Base-by-base conservation (phyloP, 1,140 invertebrate genomes). In the Colletes latitarsis region DNA sequence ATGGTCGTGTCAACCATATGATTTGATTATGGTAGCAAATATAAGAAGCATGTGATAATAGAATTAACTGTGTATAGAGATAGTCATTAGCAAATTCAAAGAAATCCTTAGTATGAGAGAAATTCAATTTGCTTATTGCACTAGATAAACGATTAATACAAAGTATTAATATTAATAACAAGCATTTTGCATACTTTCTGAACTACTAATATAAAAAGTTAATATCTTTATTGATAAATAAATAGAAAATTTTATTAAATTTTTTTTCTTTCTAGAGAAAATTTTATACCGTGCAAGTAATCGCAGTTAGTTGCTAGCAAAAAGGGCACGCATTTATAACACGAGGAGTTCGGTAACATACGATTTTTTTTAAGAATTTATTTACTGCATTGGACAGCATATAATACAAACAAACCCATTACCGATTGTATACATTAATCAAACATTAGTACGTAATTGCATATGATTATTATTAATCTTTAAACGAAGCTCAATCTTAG, bases 331-430 rank as follows among this genome's bases (percentile, higher is more conserved):
- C 41, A n/a, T 43, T 62, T 71, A 14, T 67, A 75, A 67, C 3
- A 67, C 14, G n/a, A 21, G 5, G n/a, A 71, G n/a, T 10, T 75
- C 15, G 58, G 46, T 74, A 17, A 12, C 49, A 30, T 43, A 67
- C 0, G n/a, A 46, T 53, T 41, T 14, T 75, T 53, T 49, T 12
- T 52, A 75, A 19, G 4, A 64, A 43, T 80, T n/a, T 19, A 30
- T 52, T 53, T 62, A 21, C 15, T 66, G 14, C 41, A 30, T 15
- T 21, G 12, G 73, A 8, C 63, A 67, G 4, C 43, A 15, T 73
- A 4, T 17, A 15, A 67, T 67, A 67, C 46, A 75, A 74, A 75
- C 75, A 49, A 80, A 75, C 21, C 71, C 78, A 80, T 75, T 53
- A 21, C 57, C n/a, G 21, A 60, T 14, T 69, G 12, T 55, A 41